A percentile compares a stretch with the other conserved stretches of the same genome.
Evolutionary conservation across 2,113 vertebrate genomes (phyloP).

Genomic region (Tiliqua scincoides): DNA sequence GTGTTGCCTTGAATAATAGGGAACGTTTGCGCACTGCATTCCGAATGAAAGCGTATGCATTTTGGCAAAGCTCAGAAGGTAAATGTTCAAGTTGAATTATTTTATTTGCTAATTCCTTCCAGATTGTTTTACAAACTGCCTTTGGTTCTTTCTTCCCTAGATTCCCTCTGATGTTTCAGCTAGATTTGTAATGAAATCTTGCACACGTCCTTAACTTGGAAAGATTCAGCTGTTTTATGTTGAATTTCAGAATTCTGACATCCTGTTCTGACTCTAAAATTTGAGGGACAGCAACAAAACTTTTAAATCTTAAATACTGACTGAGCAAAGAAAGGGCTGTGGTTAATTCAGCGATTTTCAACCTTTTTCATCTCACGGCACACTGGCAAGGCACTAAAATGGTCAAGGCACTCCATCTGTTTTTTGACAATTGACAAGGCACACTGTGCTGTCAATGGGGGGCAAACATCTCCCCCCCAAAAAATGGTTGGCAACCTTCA

Average conservation of each 20-base stretch:
- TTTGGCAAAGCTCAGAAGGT: slow-evolving; percentile 98
- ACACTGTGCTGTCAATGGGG: too few species aligned
- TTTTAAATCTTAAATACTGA: not conserved
- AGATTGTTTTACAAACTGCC: not conserved
- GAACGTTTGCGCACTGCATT: slow-evolving; percentile 97
- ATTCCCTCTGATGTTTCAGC: not conserved
- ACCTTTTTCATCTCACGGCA: too few species aligned
- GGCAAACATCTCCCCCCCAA: too few species aligned
- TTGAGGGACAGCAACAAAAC: too few species aligned
- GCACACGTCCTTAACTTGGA: not conserved
- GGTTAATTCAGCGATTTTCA: too few species aligned
- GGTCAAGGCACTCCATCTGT: too few species aligned
- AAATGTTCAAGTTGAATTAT: slow-evolving; percentile 58
- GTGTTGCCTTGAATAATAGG: slow-evolving; percentile 93
- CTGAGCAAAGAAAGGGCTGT: not conserved
- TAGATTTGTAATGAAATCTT: not conserved
- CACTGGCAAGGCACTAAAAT: too few species aligned
- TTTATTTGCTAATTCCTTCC: not conserved
- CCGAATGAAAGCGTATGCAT: slow-evolving; percentile 95
- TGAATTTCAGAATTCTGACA: not conserved
- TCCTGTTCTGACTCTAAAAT: not conserved
- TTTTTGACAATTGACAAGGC: too few species aligned
- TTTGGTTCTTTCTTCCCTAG: slow-evolving; percentile 21
- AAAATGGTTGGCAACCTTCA: too few species aligned
- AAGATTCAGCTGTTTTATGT: not conserved